Evolutionary conservation across 1,140 invertebrate genomes (phyloP).

Genomic region (Bombus ignitus): DNA sequence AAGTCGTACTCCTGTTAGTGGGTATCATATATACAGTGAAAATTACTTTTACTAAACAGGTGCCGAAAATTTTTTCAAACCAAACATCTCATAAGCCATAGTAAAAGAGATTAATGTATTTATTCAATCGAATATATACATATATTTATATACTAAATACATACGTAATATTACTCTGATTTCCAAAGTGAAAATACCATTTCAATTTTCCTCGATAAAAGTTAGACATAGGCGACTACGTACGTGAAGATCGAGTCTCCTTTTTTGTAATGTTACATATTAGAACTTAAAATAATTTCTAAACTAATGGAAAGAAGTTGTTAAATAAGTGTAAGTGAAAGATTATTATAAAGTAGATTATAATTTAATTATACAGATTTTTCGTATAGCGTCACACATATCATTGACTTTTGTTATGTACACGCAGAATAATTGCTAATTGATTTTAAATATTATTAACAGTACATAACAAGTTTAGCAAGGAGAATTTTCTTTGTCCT

Average conservation of each 20-base stretch:
- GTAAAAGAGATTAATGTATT: constrained; percentile 21
- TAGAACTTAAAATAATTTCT: neutral
- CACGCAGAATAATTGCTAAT: neutral
- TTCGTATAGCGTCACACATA: neutral
- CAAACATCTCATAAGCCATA: neutral
- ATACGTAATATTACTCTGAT: constrained; percentile 7
- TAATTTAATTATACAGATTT: constrained; percentile 22
- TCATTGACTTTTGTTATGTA: constrained; percentile 9
- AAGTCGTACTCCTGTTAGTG: neutral
- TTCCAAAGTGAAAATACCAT: constrained; percentile 13
- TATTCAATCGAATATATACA: constrained; percentile 42
- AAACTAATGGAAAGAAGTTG: neutral
- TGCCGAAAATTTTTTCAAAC: neutral
- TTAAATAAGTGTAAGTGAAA: constrained; percentile 14
- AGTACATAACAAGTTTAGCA: neutral
- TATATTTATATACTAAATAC: constrained; percentile 22
- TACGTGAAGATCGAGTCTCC: neutral
- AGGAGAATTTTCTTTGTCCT: neutral
- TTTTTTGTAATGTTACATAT: neutral
- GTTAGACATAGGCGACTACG: neutral
- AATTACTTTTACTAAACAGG: constrained; percentile 27
- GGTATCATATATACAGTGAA: constrained; percentile 26
- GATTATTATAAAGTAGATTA: neutral
- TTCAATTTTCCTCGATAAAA: constrained; percentile 10
- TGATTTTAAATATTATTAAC: constrained; percentile 4